Evolutionary conservation across 2,797 vertebrate species (phyloP), one percentile per base, ranked within the genome.

Genomic region (Gymnocypris eckloni): DNA sequence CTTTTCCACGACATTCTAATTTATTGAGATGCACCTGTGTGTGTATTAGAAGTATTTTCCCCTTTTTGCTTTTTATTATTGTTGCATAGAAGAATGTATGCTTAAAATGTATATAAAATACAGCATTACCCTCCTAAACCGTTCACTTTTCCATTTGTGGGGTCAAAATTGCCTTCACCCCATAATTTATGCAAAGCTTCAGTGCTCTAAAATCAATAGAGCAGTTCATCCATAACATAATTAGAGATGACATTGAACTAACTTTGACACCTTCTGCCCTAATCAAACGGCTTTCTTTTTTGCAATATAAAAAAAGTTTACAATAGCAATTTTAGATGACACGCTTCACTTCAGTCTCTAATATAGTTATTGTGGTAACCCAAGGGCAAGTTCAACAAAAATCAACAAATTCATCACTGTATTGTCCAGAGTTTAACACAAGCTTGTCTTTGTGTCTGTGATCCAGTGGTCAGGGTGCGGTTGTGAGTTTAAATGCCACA

Each of bases 401-500:
- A 37, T 33, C 18, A 20, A 20, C 37, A 25, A 7, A 41, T 45
- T 45, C 4, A 25, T 64, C 39, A 64, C 15, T 61, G 7, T 10
- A 9, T 45, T 64, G 6, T 64, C 37, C 41, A 77, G 75, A 39
- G 50, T 15, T 79, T 45, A 79, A 66, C 22, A 4, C 13, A 1
- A 92, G 15, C 18, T 67, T 37, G 28, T 78, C 22, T 83, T 33
- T 69, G 56, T 77, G 39, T 87, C 25, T 90, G 18, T 78, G 59
- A 82, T 88, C 84, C 85, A 99, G 98, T 85, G 93, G 94, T 83
- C 96, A 96, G 91, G 94, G 91, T 90, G 94, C 95, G 73, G 92
- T 93, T 0, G 84, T 97, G 81, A 97, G 94, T 93, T 93, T 98
- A 83, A 97, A 96, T 87, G 91, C 96, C 61, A 93, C 96, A 0